Percentiles rank a stretch among this genome's conserved stretches.
Evolutionary conservation across 1,140 invertebrate genomes (phyloP).

Genomic region (Nasonia longicornis): DNA sequence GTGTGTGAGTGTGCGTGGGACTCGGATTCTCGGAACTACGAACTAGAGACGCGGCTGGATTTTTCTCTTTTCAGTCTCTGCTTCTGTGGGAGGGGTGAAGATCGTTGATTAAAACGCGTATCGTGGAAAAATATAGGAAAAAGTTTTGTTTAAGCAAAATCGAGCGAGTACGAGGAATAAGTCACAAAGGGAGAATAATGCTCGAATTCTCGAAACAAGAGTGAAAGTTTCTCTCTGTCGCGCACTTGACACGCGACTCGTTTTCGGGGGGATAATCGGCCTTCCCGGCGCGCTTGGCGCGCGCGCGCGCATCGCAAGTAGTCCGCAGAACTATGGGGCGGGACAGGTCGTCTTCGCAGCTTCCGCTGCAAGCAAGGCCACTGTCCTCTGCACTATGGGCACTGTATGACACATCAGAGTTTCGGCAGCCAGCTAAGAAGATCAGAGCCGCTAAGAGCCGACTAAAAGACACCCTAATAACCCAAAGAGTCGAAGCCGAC

Average conservation of each 20-base stretch:
- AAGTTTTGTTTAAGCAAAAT: too few species aligned
- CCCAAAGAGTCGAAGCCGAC: conserved; percentile 32
- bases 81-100: background rate
- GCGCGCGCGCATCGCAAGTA: background rate
- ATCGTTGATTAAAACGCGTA: background rate
- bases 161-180: too few species aligned
- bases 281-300: background rate
- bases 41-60: background rate
- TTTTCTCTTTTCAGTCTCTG: background rate
- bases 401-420: too few species aligned
- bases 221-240: conserved; percentile 28
- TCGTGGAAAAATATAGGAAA: too few species aligned
- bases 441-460: conserved; percentile 39
- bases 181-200: background rate
- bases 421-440: conserved; percentile 9
- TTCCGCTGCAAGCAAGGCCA: background rate
- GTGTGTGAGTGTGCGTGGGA: background rate
- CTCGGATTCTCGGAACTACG: background rate
- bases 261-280: background rate
- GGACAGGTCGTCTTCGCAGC: background rate
- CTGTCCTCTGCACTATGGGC: background rate
- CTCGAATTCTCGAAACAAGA: background rate
- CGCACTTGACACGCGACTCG: background rate
- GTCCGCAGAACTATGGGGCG: background rate
- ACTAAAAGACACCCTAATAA: conserved; percentile 36